phyloP scores from a whole-genome alignment of 2,113 vertebrate genomes.

The Hemicordylus capensis region DNA sequence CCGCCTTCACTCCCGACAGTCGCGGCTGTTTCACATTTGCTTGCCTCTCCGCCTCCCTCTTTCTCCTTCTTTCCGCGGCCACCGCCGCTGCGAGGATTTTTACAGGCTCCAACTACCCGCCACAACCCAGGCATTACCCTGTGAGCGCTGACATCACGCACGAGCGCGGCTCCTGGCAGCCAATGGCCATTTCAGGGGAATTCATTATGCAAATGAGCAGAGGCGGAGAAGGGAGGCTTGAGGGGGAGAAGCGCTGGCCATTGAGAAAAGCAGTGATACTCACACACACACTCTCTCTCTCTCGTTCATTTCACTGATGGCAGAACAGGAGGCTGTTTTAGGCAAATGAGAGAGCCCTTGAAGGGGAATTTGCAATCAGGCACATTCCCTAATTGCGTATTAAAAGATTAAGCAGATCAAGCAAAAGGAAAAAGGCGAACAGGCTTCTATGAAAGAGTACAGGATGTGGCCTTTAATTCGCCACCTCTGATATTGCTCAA shows the following conservation, averaged over 20 bases:
- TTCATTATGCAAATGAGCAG: constrained; percentile 68
- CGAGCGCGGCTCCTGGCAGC: constrained; percentile 45
- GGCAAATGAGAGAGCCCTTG: constrained; percentile 30
- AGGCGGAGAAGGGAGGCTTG: not conserved
- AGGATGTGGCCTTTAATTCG: not conserved
- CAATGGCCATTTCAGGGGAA: constrained; percentile 51
- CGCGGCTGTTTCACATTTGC: constrained; percentile 49
- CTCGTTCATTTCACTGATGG: constrained; percentile 33
- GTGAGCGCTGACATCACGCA: constrained; percentile 55
- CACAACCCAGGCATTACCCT: constrained; percentile 46
- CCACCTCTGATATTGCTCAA: not conserved
- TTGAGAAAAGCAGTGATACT: constrained; percentile 60
- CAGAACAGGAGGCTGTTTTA: constrained; percentile 10
- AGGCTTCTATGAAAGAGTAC: not conserved
- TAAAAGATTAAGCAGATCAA: constrained; percentile 32
- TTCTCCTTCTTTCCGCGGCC: not conserved
- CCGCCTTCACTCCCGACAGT: not conserved
- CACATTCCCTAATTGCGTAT: constrained; percentile 33
- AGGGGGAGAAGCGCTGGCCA: constrained; percentile 37
- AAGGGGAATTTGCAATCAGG: constrained; percentile 33
- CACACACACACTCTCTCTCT: not conserved
- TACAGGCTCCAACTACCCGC: constrained; percentile 55
- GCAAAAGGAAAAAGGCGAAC: constrained; percentile 23
- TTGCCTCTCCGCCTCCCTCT: not conserved
- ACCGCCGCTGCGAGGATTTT: constrained; percentile 30